Conservation (phyloP, 2,797 vertebrate genomes). For the Graptemys geographica region DNA sequence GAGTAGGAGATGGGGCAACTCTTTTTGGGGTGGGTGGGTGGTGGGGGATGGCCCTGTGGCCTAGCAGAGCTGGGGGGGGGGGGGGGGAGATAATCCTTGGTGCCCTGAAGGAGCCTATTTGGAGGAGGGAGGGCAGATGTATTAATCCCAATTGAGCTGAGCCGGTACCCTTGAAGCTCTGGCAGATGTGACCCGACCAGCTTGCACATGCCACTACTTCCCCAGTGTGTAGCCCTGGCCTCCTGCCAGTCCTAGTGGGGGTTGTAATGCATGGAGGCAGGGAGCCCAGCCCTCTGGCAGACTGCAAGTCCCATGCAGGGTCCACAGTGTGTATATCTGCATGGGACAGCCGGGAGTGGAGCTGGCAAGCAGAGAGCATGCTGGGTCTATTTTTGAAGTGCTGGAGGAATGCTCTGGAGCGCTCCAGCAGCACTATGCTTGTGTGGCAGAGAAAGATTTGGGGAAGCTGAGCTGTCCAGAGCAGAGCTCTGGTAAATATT, state of each 20-base stretch:
- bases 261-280: neutral
- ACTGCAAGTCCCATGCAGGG: neutral
- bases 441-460: neutral
- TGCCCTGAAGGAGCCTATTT: neutral
- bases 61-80: neutral
- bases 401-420: neutral
- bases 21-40: neutral
- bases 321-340: neutral
- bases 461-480: neutral
- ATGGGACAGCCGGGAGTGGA: neutral
- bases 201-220: neutral
- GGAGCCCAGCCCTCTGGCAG: neutral
- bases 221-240: neutral
- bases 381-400: neutral
- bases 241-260: neutral
- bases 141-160: neutral
- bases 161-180: neutral
- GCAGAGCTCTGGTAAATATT: no score
- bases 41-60: neutral
- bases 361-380: neutral
- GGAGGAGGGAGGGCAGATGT: neutral
- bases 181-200: neutral
- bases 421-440: neutral
- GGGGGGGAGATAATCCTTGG: neutral
- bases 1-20: neutral